Evolutionary conservation across 2,113 vertebrate genomes (phyloP).

Genomic region (Phyllostomus hastatus): DNA sequence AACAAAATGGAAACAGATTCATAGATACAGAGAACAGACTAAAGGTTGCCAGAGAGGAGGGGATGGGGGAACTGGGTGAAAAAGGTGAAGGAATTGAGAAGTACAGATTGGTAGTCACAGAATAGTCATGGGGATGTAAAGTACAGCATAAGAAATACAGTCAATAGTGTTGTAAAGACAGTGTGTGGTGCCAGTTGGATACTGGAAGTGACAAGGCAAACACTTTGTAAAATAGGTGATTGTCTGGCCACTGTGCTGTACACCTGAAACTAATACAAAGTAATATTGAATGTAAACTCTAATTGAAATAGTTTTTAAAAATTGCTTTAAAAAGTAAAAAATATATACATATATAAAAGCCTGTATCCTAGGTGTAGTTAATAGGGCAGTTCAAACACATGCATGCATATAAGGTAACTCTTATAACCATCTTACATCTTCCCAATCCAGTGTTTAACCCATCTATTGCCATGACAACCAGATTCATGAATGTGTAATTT

Average conservation of each 20-base stretch:
- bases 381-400: neutral
- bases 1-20: neutral
- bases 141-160: neutral
- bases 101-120: neutral
- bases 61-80: neutral
- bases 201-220: neutral
- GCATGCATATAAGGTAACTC: neutral
- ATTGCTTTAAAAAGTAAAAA: too few species aligned
- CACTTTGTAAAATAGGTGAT: neutral
- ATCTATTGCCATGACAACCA: constrained; percentile 3
- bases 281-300: neutral
- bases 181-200: neutral
- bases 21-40: neutral
- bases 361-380: neutral
- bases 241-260: neutral
- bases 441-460: neutral
- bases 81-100: neutral
- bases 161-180: neutral
- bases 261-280: neutral
- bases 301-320: neutral
- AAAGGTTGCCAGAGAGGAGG: neutral
- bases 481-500: constrained; percentile 10
- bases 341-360: neutral
- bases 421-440: constrained; percentile 25
- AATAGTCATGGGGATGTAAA: neutral